Evolutionary conservation across 2,888 invertebrate genomes (phyloP).

Genomic region (Tethea ocularis): DNA sequence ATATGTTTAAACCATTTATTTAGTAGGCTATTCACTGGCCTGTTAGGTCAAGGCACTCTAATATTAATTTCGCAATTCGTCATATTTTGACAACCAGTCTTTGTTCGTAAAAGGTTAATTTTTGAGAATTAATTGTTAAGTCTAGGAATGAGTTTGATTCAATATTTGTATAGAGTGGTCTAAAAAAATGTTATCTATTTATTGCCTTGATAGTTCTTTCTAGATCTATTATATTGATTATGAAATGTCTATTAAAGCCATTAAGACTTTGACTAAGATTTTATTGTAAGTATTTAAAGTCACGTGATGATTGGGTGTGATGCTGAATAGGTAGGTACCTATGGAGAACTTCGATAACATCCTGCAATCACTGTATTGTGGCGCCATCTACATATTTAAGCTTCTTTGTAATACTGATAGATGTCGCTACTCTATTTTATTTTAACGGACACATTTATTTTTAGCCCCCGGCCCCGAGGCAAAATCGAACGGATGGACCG

Average conservation of each 20-base stretch:
- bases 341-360: too few species aligned
- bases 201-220: constrained; percentile 19
- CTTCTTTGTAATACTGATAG: too few species aligned
- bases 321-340: too few species aligned
- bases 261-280: neutral
- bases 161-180: constrained; percentile 22
- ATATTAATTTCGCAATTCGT: constrained; percentile 30
- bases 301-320: neutral
- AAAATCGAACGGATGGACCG: too few species aligned
- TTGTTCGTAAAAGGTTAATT: constrained; percentile 34
- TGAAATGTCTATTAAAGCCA: constrained; percentile 8
- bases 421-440: too few species aligned
- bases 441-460: too few species aligned
- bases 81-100: constrained; percentile 36
- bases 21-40: constrained; percentile 17
- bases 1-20: neutral
- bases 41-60: constrained; percentile 28
- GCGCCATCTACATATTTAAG: too few species aligned
- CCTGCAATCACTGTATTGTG: too few species aligned
- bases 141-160: constrained; percentile 12
- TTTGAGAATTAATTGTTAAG: constrained; percentile 22
- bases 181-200: constrained; percentile 17
- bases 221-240: constrained; percentile 17
- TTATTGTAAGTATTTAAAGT: neutral
- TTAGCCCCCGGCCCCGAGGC: too few species aligned